These are phyloP conservation scores for Zaprionus camerounensis DNA, from an alignment of 1,140 invertebrate genomes.

Conservation along the genomic window DNA sequence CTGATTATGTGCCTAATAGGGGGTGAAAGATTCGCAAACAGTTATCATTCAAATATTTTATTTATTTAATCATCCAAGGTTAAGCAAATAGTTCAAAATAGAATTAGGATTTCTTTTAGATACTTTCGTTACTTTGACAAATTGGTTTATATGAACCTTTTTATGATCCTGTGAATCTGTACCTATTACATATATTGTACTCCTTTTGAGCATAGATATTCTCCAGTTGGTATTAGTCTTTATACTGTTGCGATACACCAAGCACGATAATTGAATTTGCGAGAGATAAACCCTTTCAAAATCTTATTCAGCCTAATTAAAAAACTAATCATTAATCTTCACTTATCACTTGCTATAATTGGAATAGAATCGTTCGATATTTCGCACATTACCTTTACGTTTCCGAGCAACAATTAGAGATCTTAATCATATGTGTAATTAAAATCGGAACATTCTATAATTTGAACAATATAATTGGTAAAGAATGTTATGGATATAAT, in stretches of 20 bases:
- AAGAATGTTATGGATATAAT: background rate
- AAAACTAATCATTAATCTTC: background rate
- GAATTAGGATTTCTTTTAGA: background rate
- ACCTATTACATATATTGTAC: too few relatives aligned
- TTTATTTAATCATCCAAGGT: too few relatives aligned
- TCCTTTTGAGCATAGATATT: too few relatives aligned
- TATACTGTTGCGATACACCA: too few relatives aligned
- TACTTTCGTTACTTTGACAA: background rate
- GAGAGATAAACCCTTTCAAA: background rate
- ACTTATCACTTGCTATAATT: background rate
- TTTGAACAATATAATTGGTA: background rate
- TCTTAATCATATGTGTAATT: constrained; percentile 3
- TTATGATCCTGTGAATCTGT: too few relatives aligned
- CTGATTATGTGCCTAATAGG: background rate
- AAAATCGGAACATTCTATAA: background rate
- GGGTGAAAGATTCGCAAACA: background rate
- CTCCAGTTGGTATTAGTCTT: too few relatives aligned
- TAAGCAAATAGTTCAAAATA: too few relatives aligned
- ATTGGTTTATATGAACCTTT: background rate
- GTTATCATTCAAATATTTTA: background rate
- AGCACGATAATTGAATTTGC: too few relatives aligned
- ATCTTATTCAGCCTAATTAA: background rate
- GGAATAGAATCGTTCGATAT: background rate
- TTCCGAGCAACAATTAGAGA: background rate
- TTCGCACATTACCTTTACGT: background rate